Evolutionary conservation across 2,797 vertebrate genomes (phyloP), one percentile per base, ranked within the genome.

Genomic region (Cyclura pinguis): DNA sequence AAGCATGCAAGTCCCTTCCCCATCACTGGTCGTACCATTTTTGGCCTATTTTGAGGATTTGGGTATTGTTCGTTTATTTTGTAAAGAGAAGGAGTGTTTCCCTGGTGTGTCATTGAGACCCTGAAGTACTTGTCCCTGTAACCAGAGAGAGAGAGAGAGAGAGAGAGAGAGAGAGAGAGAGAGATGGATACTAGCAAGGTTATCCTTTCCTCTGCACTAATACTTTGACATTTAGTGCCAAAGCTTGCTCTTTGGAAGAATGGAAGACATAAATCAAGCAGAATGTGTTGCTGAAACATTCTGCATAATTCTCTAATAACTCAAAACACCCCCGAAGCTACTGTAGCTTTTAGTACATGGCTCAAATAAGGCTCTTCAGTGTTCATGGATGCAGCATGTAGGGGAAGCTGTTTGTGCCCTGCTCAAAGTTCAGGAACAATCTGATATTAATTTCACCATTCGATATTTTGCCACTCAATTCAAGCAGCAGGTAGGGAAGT

Each of bases 381-480:
- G 73, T 67, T 69, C 72, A 47, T 84, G 38, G 50, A 69, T 47
- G 38, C 12, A 29, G n/a, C 57, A 47, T 77, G 22, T 16, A 78
- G n/a, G 24, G 27, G 42, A 84, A 20, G 80, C 29, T 88, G n/a
- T 42, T 35, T 52, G 69, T 52, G 35, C 13, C 35, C 80, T 57
- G 35, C 27, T 78, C 24, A 29, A 78, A 78, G 59, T 90, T 87
- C 72, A 84, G 83, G 80, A 52, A 32, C 57, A 76, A 18, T 47
- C 32, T 55, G 52, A 88, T 69, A 81, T 22, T 69, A 78, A 73
- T 78, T n/a, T 22, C 81, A 47, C 52, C 9, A 42, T 32, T 73
- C 78, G 64, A 77, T 24, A n/a, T 24, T 81, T 72, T 72, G 62
- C 57, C 80, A 50, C 10, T 69, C 18, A 18, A 57, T 13, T 72